Evolutionary conservation across 2,113 vertebrate genomes (phyloP).

Genomic region (Colistium nudipinnis): DNA sequence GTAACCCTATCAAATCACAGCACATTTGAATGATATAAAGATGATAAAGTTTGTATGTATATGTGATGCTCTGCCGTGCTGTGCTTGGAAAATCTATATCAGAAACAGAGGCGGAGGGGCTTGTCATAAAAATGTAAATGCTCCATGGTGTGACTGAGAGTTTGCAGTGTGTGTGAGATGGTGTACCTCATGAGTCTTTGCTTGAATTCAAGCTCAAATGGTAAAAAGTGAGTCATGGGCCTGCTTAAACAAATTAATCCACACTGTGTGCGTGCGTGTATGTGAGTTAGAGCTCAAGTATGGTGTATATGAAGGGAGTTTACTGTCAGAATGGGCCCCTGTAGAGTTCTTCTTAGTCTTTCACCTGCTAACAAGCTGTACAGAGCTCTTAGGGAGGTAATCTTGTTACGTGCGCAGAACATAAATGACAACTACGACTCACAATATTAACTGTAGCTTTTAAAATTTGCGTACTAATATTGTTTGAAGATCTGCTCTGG

Average conservation of each 20-base stretch:
- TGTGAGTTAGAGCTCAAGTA: constrained; percentile 1
- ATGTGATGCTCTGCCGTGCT: constrained; percentile 63
- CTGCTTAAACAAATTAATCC: constrained; percentile 15
- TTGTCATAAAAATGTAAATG: constrained; percentile 7
- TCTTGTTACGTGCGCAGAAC: constrained; percentile 36
- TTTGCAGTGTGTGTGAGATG: neutral
- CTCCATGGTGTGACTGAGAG: neutral
- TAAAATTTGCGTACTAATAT: constrained; percentile 72
- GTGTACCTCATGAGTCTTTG: neutral
- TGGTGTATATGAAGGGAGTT: constrained; percentile 19
- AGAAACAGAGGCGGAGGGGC: constrained; percentile 22
- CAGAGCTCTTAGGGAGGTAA: constrained; percentile 35
- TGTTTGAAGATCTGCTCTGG: constrained; percentile 61
- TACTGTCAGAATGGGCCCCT: constrained; percentile 40
- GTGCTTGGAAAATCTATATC: constrained; percentile 52
- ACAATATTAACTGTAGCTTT: constrained; percentile 74
- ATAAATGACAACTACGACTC: constrained; percentile 60
- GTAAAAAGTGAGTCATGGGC: constrained; percentile 22
- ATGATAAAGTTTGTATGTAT: constrained; percentile 51
- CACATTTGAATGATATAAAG: constrained; percentile 32
- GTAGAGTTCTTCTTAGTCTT: constrained; percentile 51
- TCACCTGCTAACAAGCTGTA: constrained; percentile 52
- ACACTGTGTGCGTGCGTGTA: neutral
- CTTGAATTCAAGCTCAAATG: too few relatives aligned
- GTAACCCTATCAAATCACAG: constrained; percentile 50